Evolutionary conservation across 2,113 vertebrate species (phyloP).

Genomic region (Todiramphus saurophagus): DNA sequence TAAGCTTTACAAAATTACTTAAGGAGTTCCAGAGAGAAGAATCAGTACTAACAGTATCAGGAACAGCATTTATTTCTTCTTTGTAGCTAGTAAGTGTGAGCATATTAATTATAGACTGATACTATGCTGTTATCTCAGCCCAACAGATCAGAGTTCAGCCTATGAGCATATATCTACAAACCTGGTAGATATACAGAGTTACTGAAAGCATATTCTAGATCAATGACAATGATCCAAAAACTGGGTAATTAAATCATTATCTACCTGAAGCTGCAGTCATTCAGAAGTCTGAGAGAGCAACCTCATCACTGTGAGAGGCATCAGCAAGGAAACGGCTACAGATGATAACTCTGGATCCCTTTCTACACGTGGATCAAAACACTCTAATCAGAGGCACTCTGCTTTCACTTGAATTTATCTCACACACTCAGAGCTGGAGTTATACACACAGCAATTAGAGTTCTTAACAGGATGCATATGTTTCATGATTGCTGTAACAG

Average conservation of each 20-base stretch:
- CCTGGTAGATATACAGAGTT: accelerated
- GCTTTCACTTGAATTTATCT: slow-evolving; percentile 8
- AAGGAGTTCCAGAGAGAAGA: background rate
- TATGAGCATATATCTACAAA: background rate
- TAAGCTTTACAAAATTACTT: background rate
- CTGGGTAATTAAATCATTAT: slow-evolving; percentile 16
- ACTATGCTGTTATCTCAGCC: slow-evolving; percentile 18
- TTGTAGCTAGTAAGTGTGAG: background rate
- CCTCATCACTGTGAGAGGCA: background rate
- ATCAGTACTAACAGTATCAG: background rate
- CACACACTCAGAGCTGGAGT: background rate
- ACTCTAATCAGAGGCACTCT: background rate
- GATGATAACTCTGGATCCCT: background rate
- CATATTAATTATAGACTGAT: background rate
- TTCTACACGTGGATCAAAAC: background rate
- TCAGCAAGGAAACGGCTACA: slow-evolving; percentile 30
- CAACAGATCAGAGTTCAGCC: slow-evolving; percentile 25
- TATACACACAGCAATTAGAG: background rate
- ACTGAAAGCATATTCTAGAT: background rate
- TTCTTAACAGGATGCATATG: background rate
- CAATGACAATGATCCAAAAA: background rate
- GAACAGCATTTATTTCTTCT: background rate
- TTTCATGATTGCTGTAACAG: background rate
- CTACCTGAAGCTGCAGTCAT: background rate
- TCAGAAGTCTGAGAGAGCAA: background rate